Percentiles rank a stretch among this genome's conserved stretches.
These are phyloP conservation scores for Pangasianodon hypophthalmus DNA, from an alignment of 2,113 vertebrate genomes.

Conservation along the genomic window DNA sequence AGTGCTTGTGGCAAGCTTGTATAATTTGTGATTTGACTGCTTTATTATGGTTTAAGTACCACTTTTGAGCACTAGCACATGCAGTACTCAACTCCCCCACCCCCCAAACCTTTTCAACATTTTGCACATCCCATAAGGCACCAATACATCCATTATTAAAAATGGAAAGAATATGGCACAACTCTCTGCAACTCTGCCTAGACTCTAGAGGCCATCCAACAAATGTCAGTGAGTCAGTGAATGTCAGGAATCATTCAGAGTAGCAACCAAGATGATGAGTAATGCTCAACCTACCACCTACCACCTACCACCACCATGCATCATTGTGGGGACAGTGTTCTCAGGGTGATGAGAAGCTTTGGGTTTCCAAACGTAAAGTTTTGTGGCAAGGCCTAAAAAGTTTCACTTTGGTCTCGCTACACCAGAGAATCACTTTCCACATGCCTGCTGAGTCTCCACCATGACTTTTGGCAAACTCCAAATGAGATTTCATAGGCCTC, in stretches of 20 bases:
- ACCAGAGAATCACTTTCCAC: background rate
- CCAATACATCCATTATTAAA: background rate
- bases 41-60: background rate
- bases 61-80: background rate
- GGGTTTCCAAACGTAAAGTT: background rate
- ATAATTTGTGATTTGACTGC: background rate
- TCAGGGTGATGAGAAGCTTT: background rate
- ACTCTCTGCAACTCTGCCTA: background rate
- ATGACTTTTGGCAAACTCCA: background rate
- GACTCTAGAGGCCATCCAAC: background rate
- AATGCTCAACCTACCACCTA: background rate
- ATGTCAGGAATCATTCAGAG: background rate
- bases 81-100: background rate
- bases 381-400: background rate
- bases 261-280: background rate
- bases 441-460: background rate
- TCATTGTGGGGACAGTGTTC: background rate
- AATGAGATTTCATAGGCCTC: background rate
- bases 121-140: background rate
- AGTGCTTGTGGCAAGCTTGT: background rate
- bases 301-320: background rate
- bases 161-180: background rate
- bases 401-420: background rate
- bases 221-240: conserved; percentile 9
- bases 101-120: background rate